Conservation (phyloP, 2,797 vertebrate genomes). For the Lateolabrax maculatus region DNA sequence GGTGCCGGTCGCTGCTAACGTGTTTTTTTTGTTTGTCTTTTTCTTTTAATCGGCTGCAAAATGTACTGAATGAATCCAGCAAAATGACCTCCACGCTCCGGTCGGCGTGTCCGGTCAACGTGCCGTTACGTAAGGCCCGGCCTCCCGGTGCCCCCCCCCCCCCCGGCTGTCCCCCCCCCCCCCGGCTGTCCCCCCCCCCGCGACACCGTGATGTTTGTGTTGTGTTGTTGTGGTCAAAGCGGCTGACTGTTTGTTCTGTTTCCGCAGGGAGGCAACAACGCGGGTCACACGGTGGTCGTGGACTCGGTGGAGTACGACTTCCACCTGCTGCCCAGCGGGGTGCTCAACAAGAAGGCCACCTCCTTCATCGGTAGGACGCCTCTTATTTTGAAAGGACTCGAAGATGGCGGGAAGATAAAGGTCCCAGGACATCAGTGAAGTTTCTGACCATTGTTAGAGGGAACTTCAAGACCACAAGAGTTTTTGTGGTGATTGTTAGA, state of each 20-base stretch:
- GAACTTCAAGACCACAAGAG: neutral
- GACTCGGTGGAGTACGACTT: slow-evolving; percentile 89
- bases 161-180: slow-evolving; percentile 14
- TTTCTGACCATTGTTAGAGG: neutral
- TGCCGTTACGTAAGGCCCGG: slow-evolving; percentile 10
- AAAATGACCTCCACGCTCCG: slow-evolving; percentile 7
- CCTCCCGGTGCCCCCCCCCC: neutral
- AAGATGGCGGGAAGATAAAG: slow-evolving; percentile 17
- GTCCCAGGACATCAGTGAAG: neutral
- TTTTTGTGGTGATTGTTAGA: neutral
- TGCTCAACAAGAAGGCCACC: slow-evolving; percentile 88
- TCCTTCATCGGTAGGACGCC: slow-evolving; percentile 86
- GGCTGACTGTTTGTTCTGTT: slow-evolving; percentile 36
- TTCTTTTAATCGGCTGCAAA: neutral
- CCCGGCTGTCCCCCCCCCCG: slow-evolving; percentile 11
- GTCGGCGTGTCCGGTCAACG: neutral
- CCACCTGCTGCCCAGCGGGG: slow-evolving; percentile 89
- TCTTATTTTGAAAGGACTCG: neutral
- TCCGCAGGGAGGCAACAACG: slow-evolving; percentile 90
- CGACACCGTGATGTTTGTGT: too few species aligned
- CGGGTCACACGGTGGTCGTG: slow-evolving; percentile 90
- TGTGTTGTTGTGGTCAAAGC: too few species aligned
- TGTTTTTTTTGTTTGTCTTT: too few species aligned
- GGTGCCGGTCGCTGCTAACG: slow-evolving; percentile 5
- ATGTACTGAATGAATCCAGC: neutral